Conservation (phyloP, 2,888 invertebrate species). For the Habrosyne pyritoides region DNA sequence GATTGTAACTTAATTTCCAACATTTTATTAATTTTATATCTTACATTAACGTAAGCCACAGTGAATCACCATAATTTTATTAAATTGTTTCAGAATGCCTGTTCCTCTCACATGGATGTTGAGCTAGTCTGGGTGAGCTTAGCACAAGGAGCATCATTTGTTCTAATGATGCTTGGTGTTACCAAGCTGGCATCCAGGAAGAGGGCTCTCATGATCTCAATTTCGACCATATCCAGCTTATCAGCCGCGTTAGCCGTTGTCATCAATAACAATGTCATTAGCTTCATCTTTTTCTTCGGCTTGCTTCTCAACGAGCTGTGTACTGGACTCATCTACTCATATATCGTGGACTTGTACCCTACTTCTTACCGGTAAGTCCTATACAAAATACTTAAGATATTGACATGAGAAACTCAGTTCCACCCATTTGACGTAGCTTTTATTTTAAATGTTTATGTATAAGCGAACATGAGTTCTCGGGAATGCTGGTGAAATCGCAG, state of each 20-base stretch:
- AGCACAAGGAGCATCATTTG: slow-evolving; percentile 38
- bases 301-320: slow-evolving; percentile 38
- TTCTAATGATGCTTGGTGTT: slow-evolving; percentile 37
- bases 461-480: no score
- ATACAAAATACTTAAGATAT: no score
- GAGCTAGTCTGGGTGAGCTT: slow-evolving; percentile 32
- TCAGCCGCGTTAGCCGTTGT: slow-evolving; percentile 36
- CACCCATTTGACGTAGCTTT: no score
- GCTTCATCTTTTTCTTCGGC: slow-evolving; percentile 48
- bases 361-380: slow-evolving; percentile 54
- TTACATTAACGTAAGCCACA: no score
- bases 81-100: slow-evolving; percentile 18
- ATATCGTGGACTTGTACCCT: slow-evolving; percentile 55
- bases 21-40: no score
- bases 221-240: slow-evolving; percentile 31
- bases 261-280: slow-evolving; percentile 36
- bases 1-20: no score
- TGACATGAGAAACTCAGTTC: no score
- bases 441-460: no score
- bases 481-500: no score
- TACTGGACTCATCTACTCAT: slow-evolving; percentile 48
- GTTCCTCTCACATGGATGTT: slow-evolving; percentile 32
- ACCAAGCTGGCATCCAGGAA: slow-evolving; percentile 42
- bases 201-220: slow-evolving; percentile 36
- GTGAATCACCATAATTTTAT: background rate